These are phyloP conservation scores for Caenorhabditis sp. DNA, from an alignment of 2,888 invertebrate species.

Conservation along the genomic window DNA sequence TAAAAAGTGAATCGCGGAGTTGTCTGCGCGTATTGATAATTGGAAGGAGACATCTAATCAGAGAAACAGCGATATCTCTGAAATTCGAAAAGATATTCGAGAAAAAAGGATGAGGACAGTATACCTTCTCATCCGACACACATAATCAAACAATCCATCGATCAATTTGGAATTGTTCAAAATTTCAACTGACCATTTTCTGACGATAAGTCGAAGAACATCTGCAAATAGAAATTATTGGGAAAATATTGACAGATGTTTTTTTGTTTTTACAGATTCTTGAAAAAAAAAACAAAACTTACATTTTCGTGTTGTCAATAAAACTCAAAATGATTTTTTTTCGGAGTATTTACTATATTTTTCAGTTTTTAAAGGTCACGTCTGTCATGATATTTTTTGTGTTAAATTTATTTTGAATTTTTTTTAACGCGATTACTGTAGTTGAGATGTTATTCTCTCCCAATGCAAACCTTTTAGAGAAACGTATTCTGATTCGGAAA, in stretches of 20 bases:
- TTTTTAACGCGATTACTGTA: too few relatives aligned
- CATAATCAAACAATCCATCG: conserved; percentile 47
- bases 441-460: too few relatives aligned
- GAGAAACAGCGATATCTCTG: conserved; percentile 53
- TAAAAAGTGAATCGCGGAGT: conserved; percentile 47
- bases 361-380: too few relatives aligned
- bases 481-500: too few relatives aligned
- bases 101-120: not conserved
- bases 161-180: conserved; percentile 52
- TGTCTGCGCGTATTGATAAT: conserved; percentile 56
- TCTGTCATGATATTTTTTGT: too few relatives aligned
- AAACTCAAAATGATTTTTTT: not conserved
- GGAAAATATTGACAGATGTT: too few relatives aligned
- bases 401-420: too few relatives aligned
- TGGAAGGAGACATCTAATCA: conserved; percentile 58
- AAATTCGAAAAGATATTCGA: not conserved
- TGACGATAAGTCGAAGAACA: conserved; percentile 48
- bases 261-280: too few relatives aligned
- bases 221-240: conserved; percentile 38
- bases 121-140: conserved; percentile 41
- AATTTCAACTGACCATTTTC: conserved; percentile 46
- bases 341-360: too few relatives aligned
- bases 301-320: too few relatives aligned
- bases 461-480: too few relatives aligned
- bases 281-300: too few relatives aligned